Conservation (phyloP, 2,797 vertebrate species). For the Ptychadena robeensis region DNA sequence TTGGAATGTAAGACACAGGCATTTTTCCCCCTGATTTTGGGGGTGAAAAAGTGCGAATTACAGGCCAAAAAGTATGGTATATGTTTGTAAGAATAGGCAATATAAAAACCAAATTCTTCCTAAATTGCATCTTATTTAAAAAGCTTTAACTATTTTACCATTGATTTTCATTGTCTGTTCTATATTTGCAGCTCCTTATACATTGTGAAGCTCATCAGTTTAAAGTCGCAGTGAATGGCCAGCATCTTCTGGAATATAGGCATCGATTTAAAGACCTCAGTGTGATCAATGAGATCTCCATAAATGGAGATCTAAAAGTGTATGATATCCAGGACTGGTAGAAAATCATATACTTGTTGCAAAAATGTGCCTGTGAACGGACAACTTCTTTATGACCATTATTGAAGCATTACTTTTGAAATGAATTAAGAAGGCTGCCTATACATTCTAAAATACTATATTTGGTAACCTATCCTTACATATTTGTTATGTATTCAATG, state of each 20-base stretch:
- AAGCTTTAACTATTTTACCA: too few species aligned
- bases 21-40: too few species aligned
- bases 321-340: conserved; percentile 81
- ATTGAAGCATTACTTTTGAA: not conserved
- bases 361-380: not conserved
- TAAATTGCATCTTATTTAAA: too few species aligned
- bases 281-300: conserved; percentile 75
- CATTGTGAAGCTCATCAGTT: conserved; percentile 80
- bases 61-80: too few species aligned
- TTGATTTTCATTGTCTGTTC: not conserved
- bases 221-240: conserved; percentile 86
- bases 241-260: conserved; percentile 85
- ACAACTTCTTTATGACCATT: not conserved
- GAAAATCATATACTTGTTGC: not conserved
- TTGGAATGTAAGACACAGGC: too few species aligned
- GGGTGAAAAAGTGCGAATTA: too few species aligned
- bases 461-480: too few species aligned
- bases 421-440: not conserved
- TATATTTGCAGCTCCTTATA: conserved; percentile 83
- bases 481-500: too few species aligned
- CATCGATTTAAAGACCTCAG: conserved; percentile 87
- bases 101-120: too few species aligned
- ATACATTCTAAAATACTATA: not conserved
- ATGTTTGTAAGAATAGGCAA: too few species aligned
- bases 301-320: conserved; percentile 80